phyloP scores from a whole-genome alignment of 2,888 invertebrate genomes.

The Andrena praecox region DNA sequence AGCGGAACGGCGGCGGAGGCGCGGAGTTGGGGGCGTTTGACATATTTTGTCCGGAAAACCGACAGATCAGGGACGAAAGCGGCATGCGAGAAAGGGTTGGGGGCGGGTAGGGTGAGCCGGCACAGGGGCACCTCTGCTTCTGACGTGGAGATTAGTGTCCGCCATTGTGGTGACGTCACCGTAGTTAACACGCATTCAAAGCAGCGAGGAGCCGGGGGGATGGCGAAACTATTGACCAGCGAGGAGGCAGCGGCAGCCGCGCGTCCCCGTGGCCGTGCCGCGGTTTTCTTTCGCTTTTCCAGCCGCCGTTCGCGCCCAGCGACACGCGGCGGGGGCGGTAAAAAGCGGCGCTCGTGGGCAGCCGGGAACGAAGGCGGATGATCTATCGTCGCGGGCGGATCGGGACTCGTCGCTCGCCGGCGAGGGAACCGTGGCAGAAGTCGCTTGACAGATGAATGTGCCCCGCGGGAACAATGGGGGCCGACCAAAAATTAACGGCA shows the following conservation, averaged over 20 bases:
- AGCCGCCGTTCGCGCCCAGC: too few species aligned
- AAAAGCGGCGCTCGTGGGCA: background rate
- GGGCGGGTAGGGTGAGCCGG: constrained; percentile 63
- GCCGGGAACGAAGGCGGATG: constrained; percentile 22
- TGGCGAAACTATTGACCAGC: constrained; percentile 72
- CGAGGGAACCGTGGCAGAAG: constrained; percentile 65
- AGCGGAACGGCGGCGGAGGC: constrained; percentile 45
- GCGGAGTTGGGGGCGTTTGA: constrained; percentile 78
- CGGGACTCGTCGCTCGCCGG: constrained; percentile 32
- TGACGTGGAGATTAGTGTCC: constrained; percentile 85
- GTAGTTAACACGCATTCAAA: constrained; percentile 84
- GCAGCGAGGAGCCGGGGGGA: constrained; percentile 50
- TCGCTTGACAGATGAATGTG: constrained; percentile 84
- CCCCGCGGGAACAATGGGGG: constrained; percentile 80
- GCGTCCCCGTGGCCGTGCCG: background rate
- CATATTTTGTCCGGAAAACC: constrained; percentile 84
- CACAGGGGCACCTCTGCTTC: constrained; percentile 81
- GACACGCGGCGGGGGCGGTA: background rate
- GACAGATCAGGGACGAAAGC: constrained; percentile 81
- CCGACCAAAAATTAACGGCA: constrained; percentile 84
- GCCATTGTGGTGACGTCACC: constrained; percentile 85
- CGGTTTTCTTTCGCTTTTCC: background rate
- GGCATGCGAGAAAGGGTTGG: constrained; percentile 68
- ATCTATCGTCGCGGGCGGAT: constrained; percentile 36
- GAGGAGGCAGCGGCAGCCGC: constrained; percentile 4